Percentiles rank a stretch among this genome's conserved stretches.
phyloP scores from a whole-genome alignment of 1,140 invertebrate genomes.

The Polypedilum pembai region DNA sequence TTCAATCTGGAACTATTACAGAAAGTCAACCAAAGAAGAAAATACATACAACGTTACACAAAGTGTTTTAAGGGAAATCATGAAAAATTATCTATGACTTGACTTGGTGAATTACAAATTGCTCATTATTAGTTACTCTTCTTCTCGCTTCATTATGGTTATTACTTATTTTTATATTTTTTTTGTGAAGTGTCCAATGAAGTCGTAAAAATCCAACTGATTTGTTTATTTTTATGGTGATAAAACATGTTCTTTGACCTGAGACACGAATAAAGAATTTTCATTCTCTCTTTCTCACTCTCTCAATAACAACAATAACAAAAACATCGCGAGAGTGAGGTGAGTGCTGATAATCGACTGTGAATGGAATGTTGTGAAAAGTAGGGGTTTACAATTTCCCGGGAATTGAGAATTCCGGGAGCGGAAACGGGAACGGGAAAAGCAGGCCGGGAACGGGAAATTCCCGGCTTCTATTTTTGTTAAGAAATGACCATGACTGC shows the following conservation, averaged over 20 bases:
- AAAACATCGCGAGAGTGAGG: too few species aligned
- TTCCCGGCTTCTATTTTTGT: too few species aligned
- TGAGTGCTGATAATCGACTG: neutral
- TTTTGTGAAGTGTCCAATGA: constrained; percentile 12
- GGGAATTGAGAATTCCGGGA: too few species aligned
- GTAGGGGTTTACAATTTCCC: too few species aligned
- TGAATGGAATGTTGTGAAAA: neutral
- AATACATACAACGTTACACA: too few species aligned
- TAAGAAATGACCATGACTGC: too few species aligned
- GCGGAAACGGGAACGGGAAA: too few species aligned
- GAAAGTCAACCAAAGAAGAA: too few species aligned
- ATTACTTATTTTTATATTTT: neutral
- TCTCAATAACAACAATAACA: neutral
- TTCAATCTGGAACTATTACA: too few species aligned
- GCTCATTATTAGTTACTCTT: neutral
- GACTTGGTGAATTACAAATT: neutral
- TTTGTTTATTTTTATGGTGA: constrained; percentile 26
- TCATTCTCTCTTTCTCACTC: neutral
- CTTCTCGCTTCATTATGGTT: too few species aligned
- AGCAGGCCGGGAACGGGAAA: too few species aligned
- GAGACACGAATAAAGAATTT: neutral
- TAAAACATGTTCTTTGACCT: constrained; percentile 18
- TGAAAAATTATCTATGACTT: constrained; percentile 13
- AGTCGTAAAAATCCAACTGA: constrained; percentile 17
- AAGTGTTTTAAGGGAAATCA: neutral